Base-by-base conservation (phyloP, 1,140 invertebrate genomes). In the Chrysoperla carnea region DNA sequence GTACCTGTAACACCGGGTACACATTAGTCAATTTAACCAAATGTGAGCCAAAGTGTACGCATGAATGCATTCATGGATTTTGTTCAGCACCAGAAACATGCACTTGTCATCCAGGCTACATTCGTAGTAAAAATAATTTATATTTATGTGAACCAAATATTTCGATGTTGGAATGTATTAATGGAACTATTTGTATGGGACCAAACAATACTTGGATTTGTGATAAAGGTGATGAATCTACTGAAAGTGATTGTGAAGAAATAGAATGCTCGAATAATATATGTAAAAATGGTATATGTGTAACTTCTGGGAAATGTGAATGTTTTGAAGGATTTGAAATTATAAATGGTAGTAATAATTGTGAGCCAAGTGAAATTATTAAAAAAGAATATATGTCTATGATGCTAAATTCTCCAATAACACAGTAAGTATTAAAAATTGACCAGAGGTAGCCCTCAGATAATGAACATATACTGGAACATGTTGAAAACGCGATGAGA, bases 1-100 rank as follows among this genome's bases (percentile, higher is more conserved):
- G 44, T 33, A 6, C n/a, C 27, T 38, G 37, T 39, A 14, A 36
- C 15, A 48, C 45, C 38, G 8, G 39, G 35, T 47, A 47, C 13
- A 36, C 49, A 29, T 49, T 47, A 39, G 40, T 41, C 6, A 28
- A 36, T 12, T 37, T 43, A 9, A 29, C 35, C 4, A 46, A 48
- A 17, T 33, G 31, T 33, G 31, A 11, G 6, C 31, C 31, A 12
- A 2, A 11, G 4, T 33, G 31, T 6, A 33, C 2, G 4, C 8
- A 33, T 33, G 4, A 9, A 11, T 33, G 31, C 6, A 33, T 6
- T 11, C 2, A 33, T 12, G 31, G 31, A 11, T 33, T 33, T 12
- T 33, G 31, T 33, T 12, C 8, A 9, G n/a, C 8, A 33, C 31
- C 31, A 12, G 31, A 33, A 9, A 33, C 6, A 12, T 33, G 31